Base-by-base conservation (phyloP, 2,888 invertebrate species). In the Hedychridium roseum region DNA sequence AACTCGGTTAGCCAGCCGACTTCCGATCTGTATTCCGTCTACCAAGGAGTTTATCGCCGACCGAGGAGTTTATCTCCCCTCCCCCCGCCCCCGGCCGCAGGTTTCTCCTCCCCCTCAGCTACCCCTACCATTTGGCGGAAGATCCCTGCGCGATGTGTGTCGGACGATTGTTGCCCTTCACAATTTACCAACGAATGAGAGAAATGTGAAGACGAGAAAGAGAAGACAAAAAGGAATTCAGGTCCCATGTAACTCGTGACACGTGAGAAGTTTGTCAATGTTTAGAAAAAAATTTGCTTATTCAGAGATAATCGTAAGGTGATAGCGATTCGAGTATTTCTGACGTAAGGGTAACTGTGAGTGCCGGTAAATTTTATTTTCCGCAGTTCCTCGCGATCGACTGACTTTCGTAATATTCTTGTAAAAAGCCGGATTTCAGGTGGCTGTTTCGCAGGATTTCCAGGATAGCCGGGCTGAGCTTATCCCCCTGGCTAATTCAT, bases 21-120 rank as follows among this genome's bases (percentile, higher is more conserved):
- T 72, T 73, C 68, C 74, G 74, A 75, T 75, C 71, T 74, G 74
- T 74, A 75, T 74, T 75, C 74, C 64, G 68, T 69, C 72, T 70
- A 65, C 68, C 68, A 63, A 65, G 65, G 68, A 73, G 73, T 74
- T 74, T 75, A 75, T 76, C 73, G 70, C 70, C 67, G 50, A 44
- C n/a, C n/a, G 57, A 57, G 58, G 54, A 62, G 52, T 54, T 56
- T 59, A 58, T 53, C 66, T 54, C 50, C 43, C 44, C 43, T 36
- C 27, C 44, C 48, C 41, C 47, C 36, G 30, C 50, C 4, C 32
- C 46, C 14, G 35, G 26, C 27, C 16, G 23, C 9, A 23, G 5
- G 5, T 9, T 5, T 23, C 23, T 9, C 5, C 23, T 6, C 23
- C 23, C 5, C 23, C 5, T 9, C 5, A 23, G 9, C 9, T 6